A percentile compares a stretch with the other conserved stretches of the same genome.
Evolutionary conservation across 2,113 vertebrate species (phyloP).

Genomic region (Carettochelys insculpta): DNA sequence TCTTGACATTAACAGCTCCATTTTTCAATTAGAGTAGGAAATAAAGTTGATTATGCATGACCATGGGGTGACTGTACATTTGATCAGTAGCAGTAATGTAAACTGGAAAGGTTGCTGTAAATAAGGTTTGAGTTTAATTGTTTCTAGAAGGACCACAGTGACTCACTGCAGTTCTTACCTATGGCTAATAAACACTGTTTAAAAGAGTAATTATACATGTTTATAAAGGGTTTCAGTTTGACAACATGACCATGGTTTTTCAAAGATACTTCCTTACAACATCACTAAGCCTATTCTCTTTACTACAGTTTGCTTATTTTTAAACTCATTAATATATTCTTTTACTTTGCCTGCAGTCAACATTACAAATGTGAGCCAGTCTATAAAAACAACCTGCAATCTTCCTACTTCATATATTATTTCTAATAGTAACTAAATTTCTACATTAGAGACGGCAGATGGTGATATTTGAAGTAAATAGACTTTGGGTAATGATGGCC

Average conservation of each 20-base stretch:
- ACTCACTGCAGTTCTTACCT: background rate
- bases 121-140: constrained; percentile 63
- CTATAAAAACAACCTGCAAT: background rate
- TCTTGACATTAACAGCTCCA: constrained; percentile 70
- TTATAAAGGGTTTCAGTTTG: background rate
- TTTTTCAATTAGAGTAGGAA: constrained; percentile 75
- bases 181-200: background rate
- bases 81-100: constrained; percentile 68
- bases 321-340: background rate
- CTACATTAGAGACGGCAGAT: constrained; percentile 26
- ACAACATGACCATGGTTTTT: background rate
- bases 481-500: constrained; percentile 52
- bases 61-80: constrained; percentile 67
- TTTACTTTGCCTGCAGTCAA: background rate
- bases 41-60: constrained; percentile 73
- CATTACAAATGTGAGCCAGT: constrained; percentile 4
- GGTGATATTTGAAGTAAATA: constrained; percentile 31
- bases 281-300: rapidly evolving
- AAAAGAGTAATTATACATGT: constrained; percentile 3
- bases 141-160: constrained; percentile 37
- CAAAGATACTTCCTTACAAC: background rate
- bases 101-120: constrained; percentile 68
- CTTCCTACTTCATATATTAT: background rate
- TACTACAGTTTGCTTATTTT: background rate
- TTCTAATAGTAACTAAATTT: constrained; percentile 28